Evolutionary conservation across 2,797 vertebrate species (phyloP).

Genomic region (Pipistrellus pipistrellus): DNA sequence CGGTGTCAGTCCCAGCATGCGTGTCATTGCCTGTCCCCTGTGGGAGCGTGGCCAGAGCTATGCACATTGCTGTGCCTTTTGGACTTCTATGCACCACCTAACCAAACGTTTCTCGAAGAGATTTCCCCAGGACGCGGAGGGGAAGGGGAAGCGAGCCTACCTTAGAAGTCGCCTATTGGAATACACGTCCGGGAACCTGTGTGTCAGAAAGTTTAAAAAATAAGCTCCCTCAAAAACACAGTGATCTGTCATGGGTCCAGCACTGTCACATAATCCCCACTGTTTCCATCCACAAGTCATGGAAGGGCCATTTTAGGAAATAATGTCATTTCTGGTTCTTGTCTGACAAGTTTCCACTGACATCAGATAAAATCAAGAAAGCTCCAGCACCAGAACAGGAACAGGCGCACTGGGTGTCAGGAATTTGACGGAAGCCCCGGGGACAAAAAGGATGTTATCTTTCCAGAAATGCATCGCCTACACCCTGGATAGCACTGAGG

Average conservation of each 20-base stretch:
- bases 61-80: not conserved
- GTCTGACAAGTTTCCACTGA: not conserved
- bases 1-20: not conserved
- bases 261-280: not conserved
- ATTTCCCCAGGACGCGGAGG: not conserved
- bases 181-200: not conserved
- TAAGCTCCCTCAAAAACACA: not conserved
- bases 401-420: not conserved
- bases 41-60: not conserved
- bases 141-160: not conserved
- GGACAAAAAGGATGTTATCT: not conserved
- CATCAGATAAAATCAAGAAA: not conserved
- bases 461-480: not conserved
- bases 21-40: not conserved
- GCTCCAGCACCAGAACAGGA: not conserved
- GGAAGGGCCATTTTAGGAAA: not conserved
- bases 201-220: not conserved
- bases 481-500: too few species aligned
- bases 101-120: not conserved
- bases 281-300: not conserved
- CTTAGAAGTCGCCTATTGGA: not conserved
- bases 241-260: not conserved
- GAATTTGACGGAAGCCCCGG: not conserved
- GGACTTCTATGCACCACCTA: not conserved
- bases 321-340: not conserved